phyloP scores from a whole-genome alignment of 2,797 vertebrate genomes.

The Bufotes viridis region DNA sequence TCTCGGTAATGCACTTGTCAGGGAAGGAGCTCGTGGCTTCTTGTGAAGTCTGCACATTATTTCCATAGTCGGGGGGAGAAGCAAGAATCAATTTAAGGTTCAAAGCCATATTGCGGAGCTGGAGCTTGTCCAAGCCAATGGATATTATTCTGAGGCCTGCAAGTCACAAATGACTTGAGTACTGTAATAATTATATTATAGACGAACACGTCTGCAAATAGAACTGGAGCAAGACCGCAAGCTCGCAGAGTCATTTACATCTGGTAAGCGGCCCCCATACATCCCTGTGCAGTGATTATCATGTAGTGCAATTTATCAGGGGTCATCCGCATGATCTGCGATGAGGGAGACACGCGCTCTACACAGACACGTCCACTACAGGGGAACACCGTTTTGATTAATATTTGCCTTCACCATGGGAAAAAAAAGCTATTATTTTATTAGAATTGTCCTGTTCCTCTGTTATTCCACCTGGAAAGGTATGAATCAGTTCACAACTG shows the following conservation, averaged over 20 bases:
- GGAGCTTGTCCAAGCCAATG: conserved; percentile 69
- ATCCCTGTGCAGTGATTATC: conserved; percentile 36
- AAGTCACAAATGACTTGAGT: conserved; percentile 69
- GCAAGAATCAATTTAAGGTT: conserved; percentile 69
- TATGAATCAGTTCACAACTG: background rate
- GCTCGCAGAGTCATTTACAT: conserved; percentile 66
- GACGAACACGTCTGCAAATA: conserved; percentile 67
- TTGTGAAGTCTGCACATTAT: conserved; percentile 45
- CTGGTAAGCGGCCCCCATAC: conserved; percentile 60
- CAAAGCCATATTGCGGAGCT: conserved; percentile 71
- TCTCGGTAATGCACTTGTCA: background rate
- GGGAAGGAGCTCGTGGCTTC: conserved; percentile 13
- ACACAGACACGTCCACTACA: background rate
- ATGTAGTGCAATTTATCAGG: conserved; percentile 6
- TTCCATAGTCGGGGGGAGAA: conserved; percentile 66
- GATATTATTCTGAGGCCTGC: conserved; percentile 69
- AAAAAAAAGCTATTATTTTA: background rate
- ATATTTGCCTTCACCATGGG: background rate
- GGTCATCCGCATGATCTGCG: conserved; percentile 14
- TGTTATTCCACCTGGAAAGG: background rate
- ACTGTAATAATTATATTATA: conserved; percentile 71
- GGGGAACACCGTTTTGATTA: background rate
- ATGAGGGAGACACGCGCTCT: background rate
- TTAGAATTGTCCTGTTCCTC: background rate
- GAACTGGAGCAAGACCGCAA: conserved; percentile 64